A percentile compares a stretch with the other conserved stretches of the same genome.
Evolutionary conservation across 2,888 invertebrate genomes (phyloP).

Genomic region (Pterostichus madidus): DNA sequence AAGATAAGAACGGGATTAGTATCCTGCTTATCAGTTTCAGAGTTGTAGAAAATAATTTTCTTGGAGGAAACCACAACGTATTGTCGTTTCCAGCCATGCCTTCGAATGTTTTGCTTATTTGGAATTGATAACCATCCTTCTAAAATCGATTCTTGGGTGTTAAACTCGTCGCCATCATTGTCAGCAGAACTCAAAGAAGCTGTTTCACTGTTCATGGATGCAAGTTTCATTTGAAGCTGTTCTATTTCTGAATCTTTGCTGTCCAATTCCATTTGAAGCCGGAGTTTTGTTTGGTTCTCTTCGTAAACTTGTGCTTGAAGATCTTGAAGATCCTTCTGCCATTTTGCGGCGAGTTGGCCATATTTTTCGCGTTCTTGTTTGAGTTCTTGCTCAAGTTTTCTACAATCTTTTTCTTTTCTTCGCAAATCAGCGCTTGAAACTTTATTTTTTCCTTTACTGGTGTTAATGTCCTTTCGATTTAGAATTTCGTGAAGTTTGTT

Average conservation of each 20-base stretch:
- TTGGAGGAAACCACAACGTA: slow-evolving; percentile 98
- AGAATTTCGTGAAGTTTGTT: slow-evolving; percentile 98
- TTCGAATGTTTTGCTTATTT: slow-evolving; percentile 95
- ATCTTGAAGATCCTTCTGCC: slow-evolving; percentile 92
- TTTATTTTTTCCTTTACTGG: slow-evolving; percentile 89
- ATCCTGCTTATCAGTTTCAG: slow-evolving; percentile 95
- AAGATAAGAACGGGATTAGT: slow-evolving; percentile 96
- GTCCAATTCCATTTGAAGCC: slow-evolving; percentile 97
- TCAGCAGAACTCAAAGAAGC: slow-evolving; percentile 95
- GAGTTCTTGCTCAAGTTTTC: slow-evolving; percentile 95
- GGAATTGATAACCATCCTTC: slow-evolving; percentile 98
- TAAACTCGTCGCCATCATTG: slow-evolving; percentile 88
- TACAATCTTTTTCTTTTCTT: slow-evolving; percentile 96
- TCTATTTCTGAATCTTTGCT: slow-evolving; percentile 98
- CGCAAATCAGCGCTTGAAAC: slow-evolving; percentile 88
- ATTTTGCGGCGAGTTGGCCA: slow-evolving; percentile 90
- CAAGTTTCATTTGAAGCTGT: slow-evolving; percentile 91
- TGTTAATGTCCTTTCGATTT: slow-evolving; percentile 92
- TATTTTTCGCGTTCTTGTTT: slow-evolving; percentile 97
- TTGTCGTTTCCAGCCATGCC: slow-evolving; percentile 98
- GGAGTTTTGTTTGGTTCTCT: slow-evolving; percentile 87
- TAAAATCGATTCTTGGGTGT: slow-evolving; percentile 86
- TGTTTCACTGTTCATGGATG: slow-evolving; percentile 90
- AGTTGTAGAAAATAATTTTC: slow-evolving; percentile 98
- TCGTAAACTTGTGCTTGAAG: slow-evolving; percentile 88